phyloP scores from a whole-genome alignment of 2,797 vertebrate genomes.

The Ctenochaetus hawaiiensis region DNA sequence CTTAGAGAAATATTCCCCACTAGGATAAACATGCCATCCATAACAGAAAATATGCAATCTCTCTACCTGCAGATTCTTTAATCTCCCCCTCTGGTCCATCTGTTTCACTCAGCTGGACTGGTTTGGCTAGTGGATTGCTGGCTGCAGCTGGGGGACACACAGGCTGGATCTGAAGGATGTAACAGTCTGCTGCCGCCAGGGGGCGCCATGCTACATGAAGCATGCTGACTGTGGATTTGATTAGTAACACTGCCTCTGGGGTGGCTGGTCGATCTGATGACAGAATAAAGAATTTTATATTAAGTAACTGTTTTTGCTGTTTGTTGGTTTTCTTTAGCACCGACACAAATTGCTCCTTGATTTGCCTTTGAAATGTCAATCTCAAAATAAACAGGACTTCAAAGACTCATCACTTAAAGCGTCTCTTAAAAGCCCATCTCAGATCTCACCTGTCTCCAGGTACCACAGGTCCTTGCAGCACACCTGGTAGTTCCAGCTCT shows the following conservation, averaged over 20 bases:
- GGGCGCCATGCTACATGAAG: slow-evolving; percentile 98
- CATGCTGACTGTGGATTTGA: slow-evolving; percentile 94
- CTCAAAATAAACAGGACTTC: too few relatives aligned
- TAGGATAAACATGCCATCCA: background rate
- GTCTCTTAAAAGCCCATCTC: too few relatives aligned
- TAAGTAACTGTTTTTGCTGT: background rate
- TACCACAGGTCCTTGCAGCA: slow-evolving; percentile 99
- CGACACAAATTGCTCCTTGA: too few relatives aligned
- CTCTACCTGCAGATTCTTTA: slow-evolving; percentile 37
- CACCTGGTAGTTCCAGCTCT: slow-evolving; percentile 96
- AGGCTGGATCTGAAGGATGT: slow-evolving; percentile 93
- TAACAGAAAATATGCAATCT: background rate
- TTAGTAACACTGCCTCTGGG: slow-evolving; percentile 92
- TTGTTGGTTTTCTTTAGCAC: too few relatives aligned
- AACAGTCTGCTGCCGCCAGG: slow-evolving; percentile 93
- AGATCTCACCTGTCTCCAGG: slow-evolving; percentile 94
- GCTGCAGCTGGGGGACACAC: slow-evolving; percentile 66
- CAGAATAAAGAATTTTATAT: background rate
- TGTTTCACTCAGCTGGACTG: background rate
- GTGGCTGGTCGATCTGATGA: slow-evolving; percentile 89
- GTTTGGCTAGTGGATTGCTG: slow-evolving; percentile 9
- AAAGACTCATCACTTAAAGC: too few relatives aligned
- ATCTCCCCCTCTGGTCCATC: slow-evolving; percentile 27
- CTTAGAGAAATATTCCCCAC: background rate
- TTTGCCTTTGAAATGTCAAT: too few relatives aligned